Conservation (phyloP, 2,113 vertebrate species). For the Turnix velox region DNA sequence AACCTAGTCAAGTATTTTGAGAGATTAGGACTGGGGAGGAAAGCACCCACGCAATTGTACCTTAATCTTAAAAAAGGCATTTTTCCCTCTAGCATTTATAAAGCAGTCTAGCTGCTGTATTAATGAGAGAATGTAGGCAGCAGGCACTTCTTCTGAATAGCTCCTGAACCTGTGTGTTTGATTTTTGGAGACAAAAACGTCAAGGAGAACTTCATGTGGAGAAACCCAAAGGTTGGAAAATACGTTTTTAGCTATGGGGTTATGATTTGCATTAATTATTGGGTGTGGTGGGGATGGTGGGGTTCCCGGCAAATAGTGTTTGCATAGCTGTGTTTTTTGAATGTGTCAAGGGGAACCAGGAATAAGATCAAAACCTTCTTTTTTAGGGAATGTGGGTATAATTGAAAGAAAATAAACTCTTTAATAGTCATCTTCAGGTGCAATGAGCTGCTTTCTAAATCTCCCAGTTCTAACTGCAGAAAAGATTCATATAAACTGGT, state of each 20-base stretch:
- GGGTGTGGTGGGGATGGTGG: slow-evolving; percentile 37
- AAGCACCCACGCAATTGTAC: neutral
- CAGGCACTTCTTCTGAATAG: rapidly evolving
- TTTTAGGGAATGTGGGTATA: slow-evolving; percentile 32
- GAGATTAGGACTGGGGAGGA: neutral
- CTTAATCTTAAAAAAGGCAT: neutral
- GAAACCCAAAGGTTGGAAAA: slow-evolving; percentile 12
- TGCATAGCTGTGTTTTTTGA: slow-evolving; percentile 29
- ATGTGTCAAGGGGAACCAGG: slow-evolving; percentile 6
- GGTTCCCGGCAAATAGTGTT: slow-evolving; percentile 10
- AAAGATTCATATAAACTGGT: slow-evolving; percentile 20
- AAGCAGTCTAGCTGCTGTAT: neutral
- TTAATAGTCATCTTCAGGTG: neutral
- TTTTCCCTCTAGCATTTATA: neutral
- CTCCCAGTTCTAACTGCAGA: neutral
- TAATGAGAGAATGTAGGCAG: neutral
- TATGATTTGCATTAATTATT: slow-evolving; percentile 42
- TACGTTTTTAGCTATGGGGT: slow-evolving; percentile 31
- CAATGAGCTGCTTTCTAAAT: neutral
- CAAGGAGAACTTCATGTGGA: neutral
- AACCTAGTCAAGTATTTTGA: neutral
- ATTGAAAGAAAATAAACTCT: slow-evolving; percentile 49
- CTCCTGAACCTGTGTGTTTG: neutral
- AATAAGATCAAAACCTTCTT: slow-evolving; percentile 30
- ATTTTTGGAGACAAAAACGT: neutral